Evolutionary conservation across 2,113 vertebrate genomes (phyloP).

Genomic region (Glareola pratincola): DNA sequence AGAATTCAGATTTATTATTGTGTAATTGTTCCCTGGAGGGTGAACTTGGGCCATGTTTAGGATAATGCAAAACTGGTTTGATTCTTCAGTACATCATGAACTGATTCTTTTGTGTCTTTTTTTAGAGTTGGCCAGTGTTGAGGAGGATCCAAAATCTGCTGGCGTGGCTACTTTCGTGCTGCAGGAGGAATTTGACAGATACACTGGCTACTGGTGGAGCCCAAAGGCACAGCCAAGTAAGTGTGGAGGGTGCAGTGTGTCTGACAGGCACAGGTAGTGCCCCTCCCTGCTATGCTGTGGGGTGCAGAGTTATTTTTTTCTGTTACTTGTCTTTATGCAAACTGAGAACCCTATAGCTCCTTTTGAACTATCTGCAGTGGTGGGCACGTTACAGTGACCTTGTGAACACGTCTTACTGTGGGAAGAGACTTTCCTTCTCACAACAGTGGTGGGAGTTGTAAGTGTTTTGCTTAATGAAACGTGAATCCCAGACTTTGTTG

Average conservation of each 20-base stretch:
- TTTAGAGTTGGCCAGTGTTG: conserved; percentile 77
- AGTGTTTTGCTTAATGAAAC: background rate
- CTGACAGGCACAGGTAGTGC: background rate
- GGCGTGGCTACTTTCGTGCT: conserved; percentile 83
- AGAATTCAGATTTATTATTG: background rate
- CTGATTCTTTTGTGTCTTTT: background rate
- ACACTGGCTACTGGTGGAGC: conserved; percentile 85
- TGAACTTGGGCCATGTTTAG: background rate
- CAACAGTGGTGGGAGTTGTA: background rate
- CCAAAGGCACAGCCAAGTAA: conserved; percentile 76
- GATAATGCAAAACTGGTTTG: background rate
- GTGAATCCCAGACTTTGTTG: background rate
- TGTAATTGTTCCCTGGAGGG: background rate
- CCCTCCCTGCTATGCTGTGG: background rate
- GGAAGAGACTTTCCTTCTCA: background rate
- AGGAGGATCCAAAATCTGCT: conserved; percentile 81
- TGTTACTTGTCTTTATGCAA: background rate
- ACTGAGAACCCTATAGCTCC: background rate
- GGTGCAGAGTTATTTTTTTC: background rate
- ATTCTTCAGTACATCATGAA: background rate
- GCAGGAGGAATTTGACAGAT: conserved; percentile 84
- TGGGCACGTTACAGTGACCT: background rate
- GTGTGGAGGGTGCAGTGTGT: background rate
- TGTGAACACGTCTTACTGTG: background rate
- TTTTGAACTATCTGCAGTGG: background rate